Evolutionary conservation across 2,797 vertebrate genomes (phyloP), one percentile per base, ranked within the genome.

Genomic region (Spea hammondii): DNA sequence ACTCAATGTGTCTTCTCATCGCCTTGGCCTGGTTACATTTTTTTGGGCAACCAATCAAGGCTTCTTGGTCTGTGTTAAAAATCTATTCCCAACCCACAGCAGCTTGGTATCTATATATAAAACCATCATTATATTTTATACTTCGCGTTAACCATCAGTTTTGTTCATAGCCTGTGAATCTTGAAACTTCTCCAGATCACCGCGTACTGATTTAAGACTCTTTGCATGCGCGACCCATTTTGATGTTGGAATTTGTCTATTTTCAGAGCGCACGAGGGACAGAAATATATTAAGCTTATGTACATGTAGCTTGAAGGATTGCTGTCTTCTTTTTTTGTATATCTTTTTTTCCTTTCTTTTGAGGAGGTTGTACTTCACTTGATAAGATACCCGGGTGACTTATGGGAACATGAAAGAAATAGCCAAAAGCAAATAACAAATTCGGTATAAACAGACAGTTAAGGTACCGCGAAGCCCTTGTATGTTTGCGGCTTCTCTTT

Each of bases 321-420:
- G 65, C 70, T 82, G 75, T 77, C 70, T 49, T 60, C n/a, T 50
- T 50, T 48, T 5, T 10, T 72, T 17, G 44, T 11, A 12, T 12
- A 5, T 62, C n/a, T 62, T 5, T 17, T 79, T 67, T 67, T 53
- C 64, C 73, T 72, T 73, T 72, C 59, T 49, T 74, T 80, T 80
- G 67, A 65, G 72, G 75, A 69, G 76, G 72, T 66, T 46, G 70
- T 74, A 74, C 72, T 78, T 64, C 62, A 62, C 69, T 82, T 82
- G 80, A 82, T 82, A 82, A 77, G 65, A 65, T 54, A 47, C 80
- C 75, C 75, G 74, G 45, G 75, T 78, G 80, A 74, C 65, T 82
- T 67, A 65, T 46, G 53, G 71, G 68, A 51, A 82, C 75, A 82
- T 82, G 70, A 82, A 82, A 82, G 75, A 74, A 65, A 74, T 71